These are phyloP conservation scores for Sebastes dallii DNA, from an alignment of 2,797 vertebrate species.

Conservation along the genomic window DNA sequence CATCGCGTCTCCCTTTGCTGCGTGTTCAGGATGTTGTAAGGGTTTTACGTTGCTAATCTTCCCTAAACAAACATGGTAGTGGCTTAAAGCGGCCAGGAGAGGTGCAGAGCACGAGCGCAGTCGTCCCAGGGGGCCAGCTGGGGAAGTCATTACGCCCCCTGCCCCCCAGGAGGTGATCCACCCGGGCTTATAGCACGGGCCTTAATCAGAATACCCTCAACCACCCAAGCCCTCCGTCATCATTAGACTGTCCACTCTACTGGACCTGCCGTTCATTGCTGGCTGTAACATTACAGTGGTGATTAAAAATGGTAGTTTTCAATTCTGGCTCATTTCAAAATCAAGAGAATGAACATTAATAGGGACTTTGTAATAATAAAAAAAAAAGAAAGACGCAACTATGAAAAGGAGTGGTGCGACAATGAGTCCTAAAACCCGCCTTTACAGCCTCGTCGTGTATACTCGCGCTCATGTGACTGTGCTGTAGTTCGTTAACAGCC, in stretches of 20 bases:
- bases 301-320: slow-evolving; percentile 2
- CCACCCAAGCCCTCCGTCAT: slow-evolving; percentile 3
- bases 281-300: slow-evolving; percentile 29
- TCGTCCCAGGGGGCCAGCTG: slow-evolving; percentile 84
- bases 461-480: too few relatives aligned
- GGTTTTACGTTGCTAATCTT: slow-evolving; percentile 87
- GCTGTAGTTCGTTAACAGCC: too few relatives aligned
- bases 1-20: slow-evolving; percentile 64
- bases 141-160: slow-evolving; percentile 83
- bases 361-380: neutral
- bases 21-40: slow-evolving; percentile 83
- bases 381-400: neutral
- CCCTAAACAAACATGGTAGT: slow-evolving; percentile 82
- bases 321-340: neutral
- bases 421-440: too few relatives aligned
- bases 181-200: slow-evolving; percentile 60
- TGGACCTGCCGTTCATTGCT: slow-evolving; percentile 1
- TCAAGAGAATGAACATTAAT: neutral
- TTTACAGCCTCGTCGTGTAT: too few relatives aligned
- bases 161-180: slow-evolving; percentile 71
- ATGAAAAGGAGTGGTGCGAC: accelerated
- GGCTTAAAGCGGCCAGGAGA: slow-evolving; percentile 77
- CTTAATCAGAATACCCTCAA: slow-evolving; percentile 67
- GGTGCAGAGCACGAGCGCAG: slow-evolving; percentile 81
- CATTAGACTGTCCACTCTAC: slow-evolving; percentile 16